These are phyloP conservation scores for Achroia grisella DNA, from an alignment of 1,140 invertebrate species.

Conservation along the genomic window DNA sequence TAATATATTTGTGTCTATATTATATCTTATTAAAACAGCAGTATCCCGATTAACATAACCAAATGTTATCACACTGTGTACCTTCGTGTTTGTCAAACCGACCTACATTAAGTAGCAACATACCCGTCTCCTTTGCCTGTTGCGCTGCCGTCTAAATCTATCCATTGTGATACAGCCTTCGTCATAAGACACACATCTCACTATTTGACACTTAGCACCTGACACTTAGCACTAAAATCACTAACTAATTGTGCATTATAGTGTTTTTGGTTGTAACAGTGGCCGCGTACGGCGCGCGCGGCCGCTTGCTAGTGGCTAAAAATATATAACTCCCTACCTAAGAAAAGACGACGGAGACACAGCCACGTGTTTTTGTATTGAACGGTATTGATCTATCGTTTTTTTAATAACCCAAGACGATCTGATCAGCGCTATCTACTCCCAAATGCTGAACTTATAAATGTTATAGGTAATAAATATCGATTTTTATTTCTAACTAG, in stretches of 20 bases:
- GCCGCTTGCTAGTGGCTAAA: slow-evolving; percentile 44
- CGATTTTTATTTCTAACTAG: no score
- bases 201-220: slow-evolving; percentile 24
- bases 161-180: slow-evolving; percentile 42
- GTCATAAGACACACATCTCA: slow-evolving; percentile 59
- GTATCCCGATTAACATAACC: no score
- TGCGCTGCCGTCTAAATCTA: slow-evolving; percentile 38
- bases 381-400: not conserved
- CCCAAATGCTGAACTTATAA: no score
- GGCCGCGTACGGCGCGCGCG: slow-evolving; percentile 26
- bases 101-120: slow-evolving; percentile 5
- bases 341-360: slow-evolving; percentile 1
- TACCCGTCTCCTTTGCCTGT: slow-evolving; percentile 35
- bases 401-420: no score
- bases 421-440: no score
- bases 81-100: no score
- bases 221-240: slow-evolving; percentile 18
- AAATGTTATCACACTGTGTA: no score
- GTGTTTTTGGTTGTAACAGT: slow-evolving; percentile 13
- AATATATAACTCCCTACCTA: slow-evolving; percentile 29
- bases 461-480: no score
- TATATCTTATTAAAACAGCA: no score
- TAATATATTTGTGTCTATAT: no score
- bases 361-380: not conserved
- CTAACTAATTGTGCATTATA: slow-evolving; percentile 18